Percentiles rank a stretch among this genome's conserved stretches.
Conservation (phyloP, 2,113 vertebrate species). For the Polypterus senegalus region DNA sequence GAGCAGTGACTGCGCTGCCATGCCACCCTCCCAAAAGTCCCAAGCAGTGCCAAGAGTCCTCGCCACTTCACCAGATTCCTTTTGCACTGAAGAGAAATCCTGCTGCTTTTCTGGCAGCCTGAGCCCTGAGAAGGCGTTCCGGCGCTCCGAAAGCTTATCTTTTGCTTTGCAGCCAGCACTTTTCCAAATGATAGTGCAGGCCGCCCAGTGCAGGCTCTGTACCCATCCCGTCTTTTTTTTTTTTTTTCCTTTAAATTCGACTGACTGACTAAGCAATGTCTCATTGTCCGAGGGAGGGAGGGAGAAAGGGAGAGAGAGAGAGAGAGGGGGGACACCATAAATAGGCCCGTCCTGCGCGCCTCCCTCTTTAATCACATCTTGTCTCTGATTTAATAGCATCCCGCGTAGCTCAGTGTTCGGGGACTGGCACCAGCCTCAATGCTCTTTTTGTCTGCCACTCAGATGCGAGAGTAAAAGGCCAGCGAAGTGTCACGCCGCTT, state of each 20-base stretch:
- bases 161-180: conserved; percentile 2
- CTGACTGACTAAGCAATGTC: neutral
- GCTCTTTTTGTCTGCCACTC: conserved; percentile 23
- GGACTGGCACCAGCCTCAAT: conserved; percentile 15
- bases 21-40: too few species aligned
- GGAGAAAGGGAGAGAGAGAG: neutral
- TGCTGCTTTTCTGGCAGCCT: conserved; percentile 7
- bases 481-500: conserved; percentile 27
- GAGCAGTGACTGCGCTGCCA: too few species aligned
- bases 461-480: conserved; percentile 32
- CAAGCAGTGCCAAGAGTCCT: too few species aligned
- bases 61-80: too few species aligned
- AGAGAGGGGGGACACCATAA: conserved; percentile 1
- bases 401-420: conserved; percentile 18
- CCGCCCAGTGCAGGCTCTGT: neutral
- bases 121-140: neutral
- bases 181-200: conserved; percentile 2
- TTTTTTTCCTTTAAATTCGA: neutral
- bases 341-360: conserved; percentile 5
- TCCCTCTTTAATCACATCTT: conserved; percentile 23
- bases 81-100: too few species aligned
- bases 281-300: neutral
- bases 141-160: conserved; percentile 15
- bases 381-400: conserved; percentile 27
- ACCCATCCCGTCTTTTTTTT: neutral